Evolutionary conservation across 2,113 vertebrate species (phyloP), one percentile per base, ranked within the genome.

Genomic region (Osmerus eperlanus): DNA sequence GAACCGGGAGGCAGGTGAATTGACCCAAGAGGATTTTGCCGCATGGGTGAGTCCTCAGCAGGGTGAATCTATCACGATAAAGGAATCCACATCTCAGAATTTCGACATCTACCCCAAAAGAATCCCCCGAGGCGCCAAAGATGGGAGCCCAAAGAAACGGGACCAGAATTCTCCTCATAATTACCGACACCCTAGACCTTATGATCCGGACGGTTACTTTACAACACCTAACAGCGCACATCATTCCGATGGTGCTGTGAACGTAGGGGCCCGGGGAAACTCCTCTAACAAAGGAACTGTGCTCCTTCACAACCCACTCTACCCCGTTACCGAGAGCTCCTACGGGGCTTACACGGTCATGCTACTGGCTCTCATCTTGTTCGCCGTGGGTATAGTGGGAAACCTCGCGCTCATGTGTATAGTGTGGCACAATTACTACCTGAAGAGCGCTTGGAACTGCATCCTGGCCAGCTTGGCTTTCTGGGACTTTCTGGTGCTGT

Each of bases 361-460:
- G 94, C 89, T 96, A 71, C 91, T 99, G 58, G 93, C 95, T 21
- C 92, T 98, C 65, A 73, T 94, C 9, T 87, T 98, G 72, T 97
- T 99, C 0, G 92, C 94, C 0, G 92, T 92, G 81, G 97, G 97
- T 3, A 91, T 96, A 56, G 91, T 96, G 1, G 95, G 93, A 0
- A 99, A 97, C 88, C 93, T 99, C 68, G 94, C 97, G 0, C 94
- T 99, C 77, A 96, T 97, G 94, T 99, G 97, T 79, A 93, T 94
- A 0, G 96, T 99, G 74, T 98, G 95, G 94, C 94, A 99, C 84
- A 95, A 94, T 85, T 94, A 96, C 71, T 93, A 95, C 86, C 89
- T 99, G 91, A 95, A 98, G 90, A 96, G 93, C 0, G 93, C 96
- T 58, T 97, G 96, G 95, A 96, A 99, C 91, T 93, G 94, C 79